Evolutionary conservation across 2,888 invertebrate genomes (phyloP), one percentile per base, ranked within the genome.

Genomic region (Pharmacophagus antenor): DNA sequence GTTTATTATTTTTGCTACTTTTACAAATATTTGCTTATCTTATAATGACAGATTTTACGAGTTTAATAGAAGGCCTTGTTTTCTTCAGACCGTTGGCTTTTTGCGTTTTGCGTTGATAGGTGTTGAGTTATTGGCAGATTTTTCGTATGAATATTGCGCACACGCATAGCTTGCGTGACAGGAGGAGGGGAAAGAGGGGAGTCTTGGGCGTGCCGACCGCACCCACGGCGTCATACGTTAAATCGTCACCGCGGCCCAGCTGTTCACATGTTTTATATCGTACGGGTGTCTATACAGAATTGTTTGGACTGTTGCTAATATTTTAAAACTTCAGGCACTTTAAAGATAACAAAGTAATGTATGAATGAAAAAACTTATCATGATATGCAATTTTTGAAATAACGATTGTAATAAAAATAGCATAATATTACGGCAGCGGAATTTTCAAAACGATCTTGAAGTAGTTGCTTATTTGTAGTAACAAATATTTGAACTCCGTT

Each of bases 171-270:
- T 58, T 54, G 53, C 25, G 18, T 44, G 44, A 23, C 18, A 42
- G 22, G 37, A 42, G 25, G 25, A 46, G 41, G 46, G 21, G 56
- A 20, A 42, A 25, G 22, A 53, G 37, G 62, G 54, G 65, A 59
- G 57, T 54, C 18, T 51, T 63, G 65, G 65, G 65, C 67, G 69
- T 66, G 63, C 54, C 64, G 31, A 60, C 66, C 62, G 64, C 68
- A 63, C 64, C 67, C 63, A 63, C 62, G 58, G 49, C 49, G 37
- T 56, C 48, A 54, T 42, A 44, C 57, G 55, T 22, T 31, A 37
- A 23, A 56, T 47, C 47, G 27, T 31, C 37, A 22, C 15, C 55
- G 12, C 47, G 6, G 48, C 37, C 55, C 22, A 55, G 25, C 23
- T 5, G 31, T 37, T 37, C n/a, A 37, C 37, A n/a, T 37, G n/a